These are phyloP conservation scores for Sigmodon hispidus DNA, from an alignment of 2,113 vertebrate species.

Conservation along the genomic window DNA sequence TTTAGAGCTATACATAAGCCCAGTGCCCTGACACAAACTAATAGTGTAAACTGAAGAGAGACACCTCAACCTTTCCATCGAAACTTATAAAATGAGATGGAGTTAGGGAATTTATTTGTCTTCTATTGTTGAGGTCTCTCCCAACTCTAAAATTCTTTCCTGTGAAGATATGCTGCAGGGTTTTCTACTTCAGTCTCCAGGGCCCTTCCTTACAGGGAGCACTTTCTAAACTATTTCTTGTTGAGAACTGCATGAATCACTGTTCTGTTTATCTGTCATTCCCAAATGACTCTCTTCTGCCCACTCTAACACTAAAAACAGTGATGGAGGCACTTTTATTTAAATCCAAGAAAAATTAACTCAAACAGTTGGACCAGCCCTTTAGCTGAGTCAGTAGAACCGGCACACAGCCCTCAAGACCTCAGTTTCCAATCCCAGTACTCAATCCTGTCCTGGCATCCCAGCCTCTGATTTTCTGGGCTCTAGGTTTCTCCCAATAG, in stretches of 20 bases:
- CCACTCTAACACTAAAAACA: too few species aligned
- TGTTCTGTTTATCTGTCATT: neutral
- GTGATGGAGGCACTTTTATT: neutral
- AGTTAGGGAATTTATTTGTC: neutral
- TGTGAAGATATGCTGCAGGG: neutral
- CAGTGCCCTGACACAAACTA: neutral
- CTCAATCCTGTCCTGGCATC: neutral
- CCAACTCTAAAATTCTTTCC: neutral
- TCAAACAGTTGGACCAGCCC: neutral
- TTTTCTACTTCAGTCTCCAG: too few species aligned
- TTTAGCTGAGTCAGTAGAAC: neutral
- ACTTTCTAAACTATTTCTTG: neutral
- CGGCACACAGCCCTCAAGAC: neutral
- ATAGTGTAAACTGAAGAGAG: constrained; percentile 5
- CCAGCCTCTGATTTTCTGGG: neutral
- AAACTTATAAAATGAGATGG: neutral
- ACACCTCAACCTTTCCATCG: neutral
- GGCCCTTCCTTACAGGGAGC: neutral
- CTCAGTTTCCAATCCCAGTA: neutral
- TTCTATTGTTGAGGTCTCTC: neutral
- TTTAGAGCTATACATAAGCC: neutral
- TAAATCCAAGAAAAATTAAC: neutral
- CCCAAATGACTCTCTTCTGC: neutral
- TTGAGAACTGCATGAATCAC: neutral
- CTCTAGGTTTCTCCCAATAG: neutral